Conservation (phyloP, 2,113 vertebrate genomes). For the Chauna torquata region DNA sequence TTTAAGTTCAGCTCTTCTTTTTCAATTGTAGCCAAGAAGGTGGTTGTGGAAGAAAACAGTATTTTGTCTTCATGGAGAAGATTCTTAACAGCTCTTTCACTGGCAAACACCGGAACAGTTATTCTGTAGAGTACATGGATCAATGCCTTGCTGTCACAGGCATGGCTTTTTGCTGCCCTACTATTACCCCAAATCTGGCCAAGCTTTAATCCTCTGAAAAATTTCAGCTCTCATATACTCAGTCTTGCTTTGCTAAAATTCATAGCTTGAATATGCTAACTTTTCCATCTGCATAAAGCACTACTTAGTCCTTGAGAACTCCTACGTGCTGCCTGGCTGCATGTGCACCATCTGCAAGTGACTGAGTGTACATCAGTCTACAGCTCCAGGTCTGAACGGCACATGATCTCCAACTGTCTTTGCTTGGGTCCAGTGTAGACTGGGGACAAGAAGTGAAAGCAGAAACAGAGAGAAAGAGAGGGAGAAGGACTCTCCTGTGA, state of each 20-base stretch:
- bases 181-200: not conserved
- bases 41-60: not conserved
- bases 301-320: not conserved
- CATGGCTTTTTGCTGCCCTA: not conserved
- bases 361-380: not conserved
- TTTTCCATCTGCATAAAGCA: not conserved
- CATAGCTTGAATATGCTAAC: not conserved
- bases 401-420: not conserved
- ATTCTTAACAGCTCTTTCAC: not conserved
- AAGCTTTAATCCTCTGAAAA: not conserved
- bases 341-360: not conserved
- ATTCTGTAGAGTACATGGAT: not conserved
- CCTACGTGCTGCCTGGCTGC: fast-evolving
- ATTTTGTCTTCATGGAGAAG: not conserved
- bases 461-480: not conserved
- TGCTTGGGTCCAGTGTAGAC: not conserved
- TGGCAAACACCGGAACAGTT: not conserved
- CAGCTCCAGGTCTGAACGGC: not conserved
- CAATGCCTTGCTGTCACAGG: not conserved
- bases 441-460: not conserved
- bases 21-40: not conserved
- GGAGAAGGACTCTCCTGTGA: not conserved
- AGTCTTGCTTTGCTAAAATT: not conserved
- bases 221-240: fast-evolving
- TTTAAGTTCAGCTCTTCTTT: not conserved